Base-by-base conservation (phyloP, 1,140 invertebrate species). In the Latrodectus geometricus region DNA sequence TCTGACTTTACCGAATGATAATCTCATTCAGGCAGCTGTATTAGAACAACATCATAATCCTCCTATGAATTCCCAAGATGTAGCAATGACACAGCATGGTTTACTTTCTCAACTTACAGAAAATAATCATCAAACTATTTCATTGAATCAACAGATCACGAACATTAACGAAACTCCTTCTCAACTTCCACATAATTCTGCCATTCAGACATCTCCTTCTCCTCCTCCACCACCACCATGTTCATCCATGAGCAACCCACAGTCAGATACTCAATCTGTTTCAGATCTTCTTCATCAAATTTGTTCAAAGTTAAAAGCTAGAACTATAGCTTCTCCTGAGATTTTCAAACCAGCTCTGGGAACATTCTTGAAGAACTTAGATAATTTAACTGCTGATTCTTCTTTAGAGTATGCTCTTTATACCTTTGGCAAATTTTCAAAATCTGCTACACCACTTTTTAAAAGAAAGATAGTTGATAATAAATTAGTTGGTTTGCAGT, bases 381-480 rank as follows among this genome's bases (percentile, higher is more conserved):
- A 87, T 12, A 65, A 73, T n/a, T 80, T 87, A 21, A 73, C 85
- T 66, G 49, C 85, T 9, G 77, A 87, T 12, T 80, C 76, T 17
- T 72, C 85, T 50, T 35, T 87, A 35, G 85, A 87, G 35, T 79
- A 87, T 74, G 85, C 85, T 5, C 70, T 87, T 14, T 87, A 87
- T 66, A 80, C 85, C 23, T 87, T 87, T 69, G 85, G 85, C 7
- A 87, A 87, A 35, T 87, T 87, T 74, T 87, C 85, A 50, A 87
- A 87, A 56, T 74, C 77, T 0, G 85, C 76, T 8, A 80, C 70
- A 23, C 76, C 77, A 11, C 56, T 87, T 8, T 87, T 87, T 54
- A 79, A 80, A 54, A 87, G 85, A 23, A 79, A 74, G 17, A 75
- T 87, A 12, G 56, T 80, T 3, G 70, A 87, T 66, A 87, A 87